Base-by-base conservation (phyloP, 1,140 invertebrate species). In the Tetranychus cinnabarinus region DNA sequence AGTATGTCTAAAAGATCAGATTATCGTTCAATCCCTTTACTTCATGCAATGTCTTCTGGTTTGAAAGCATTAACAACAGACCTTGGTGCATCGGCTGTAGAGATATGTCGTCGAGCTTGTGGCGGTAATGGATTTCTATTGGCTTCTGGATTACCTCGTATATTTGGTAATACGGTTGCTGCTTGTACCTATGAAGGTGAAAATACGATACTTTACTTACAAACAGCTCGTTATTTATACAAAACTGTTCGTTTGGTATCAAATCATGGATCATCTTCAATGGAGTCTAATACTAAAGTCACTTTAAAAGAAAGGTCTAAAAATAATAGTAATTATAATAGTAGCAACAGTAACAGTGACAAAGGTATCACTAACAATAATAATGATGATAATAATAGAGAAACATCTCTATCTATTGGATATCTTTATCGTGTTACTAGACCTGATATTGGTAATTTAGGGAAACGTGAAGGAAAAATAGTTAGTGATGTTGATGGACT, bases 121-220 rank as follows among this genome's bases (percentile, higher is more conserved):
- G 91, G 91, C 39, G 91, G 91, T 4, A 90, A 95, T 70, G 91
- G 91, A 12, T 96, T 86, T 73, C 85, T 88, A 78, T 78, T 82
- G 33, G 79, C 82, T 52, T 88, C 85, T 64, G 88, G 85, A 70
- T 76, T 95, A 36, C 88, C 88, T 23, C 76, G 80, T 54, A 82
- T 83, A 15, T 93, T 90, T 71, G 81, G 82, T 10, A 73, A 82
- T 63, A 79, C 81, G 2, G 87, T 86, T 1, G 88, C 88, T 36
- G 81, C 84, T 55, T 87, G 84, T 72, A 96, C 88, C 2, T 93
- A 93, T 69, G 90, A 95, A 75, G 90, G 90, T 4, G 89, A 95
- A 74, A 93, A 95, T 70, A 91, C 88, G 1, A 88, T 95, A 15
- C 74, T 96, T 66, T 74, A 86, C 48, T 73, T 93, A 3, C 90